Evolutionary conservation across 2,113 vertebrate species (phyloP), one percentile per base, ranked within the genome.

Genomic region (Galeopterus variegatus): DNA sequence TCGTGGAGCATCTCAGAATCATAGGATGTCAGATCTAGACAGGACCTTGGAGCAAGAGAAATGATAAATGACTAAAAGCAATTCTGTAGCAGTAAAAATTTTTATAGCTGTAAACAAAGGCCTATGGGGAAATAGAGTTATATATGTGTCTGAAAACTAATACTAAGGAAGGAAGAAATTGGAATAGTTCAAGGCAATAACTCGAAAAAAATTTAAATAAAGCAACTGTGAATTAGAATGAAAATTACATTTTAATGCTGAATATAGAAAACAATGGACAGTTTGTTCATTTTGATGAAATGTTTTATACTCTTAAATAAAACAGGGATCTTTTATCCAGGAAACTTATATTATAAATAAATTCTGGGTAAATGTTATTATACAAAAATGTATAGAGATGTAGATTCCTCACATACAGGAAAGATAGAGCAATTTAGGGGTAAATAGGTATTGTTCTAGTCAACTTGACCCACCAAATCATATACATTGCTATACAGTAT

Each of bases 91-190:
- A 93, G 96, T 80, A 79, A 90, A 97, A 83, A 64, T 62, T 67
- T 73, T 73, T 86, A 79, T 86, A 67, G 60, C 80, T 92, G 28
- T 95, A 92, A 90, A 90, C 95, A 95, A 88, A 95, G 73, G 36
- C 79, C 50, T 76, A n/a, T 87, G 90, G 92, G 56, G 60, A 93
- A 60, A 88, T 23, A 94, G 73, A 97, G 65, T 85, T 79, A 72
- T 77, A 72, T 80, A 26, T 62, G 80, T 90, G 81, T 95, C 95
- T 94, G 67, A 97, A 98, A 93, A 82, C 75, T 60, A 87, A 88
- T 90, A 96, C 36, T 62, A 95, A 88, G 50, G 80, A 89, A 95
- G n/a, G 72, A 89, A 96, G 92, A 62, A 93, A 48, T 94, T 90
- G 72, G 17, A 65, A 73, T 69, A 60, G 79, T 81, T 88, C 54